Evolutionary conservation across 2,113 vertebrate species (phyloP).

Genomic region (Cheilinus undulatus): DNA sequence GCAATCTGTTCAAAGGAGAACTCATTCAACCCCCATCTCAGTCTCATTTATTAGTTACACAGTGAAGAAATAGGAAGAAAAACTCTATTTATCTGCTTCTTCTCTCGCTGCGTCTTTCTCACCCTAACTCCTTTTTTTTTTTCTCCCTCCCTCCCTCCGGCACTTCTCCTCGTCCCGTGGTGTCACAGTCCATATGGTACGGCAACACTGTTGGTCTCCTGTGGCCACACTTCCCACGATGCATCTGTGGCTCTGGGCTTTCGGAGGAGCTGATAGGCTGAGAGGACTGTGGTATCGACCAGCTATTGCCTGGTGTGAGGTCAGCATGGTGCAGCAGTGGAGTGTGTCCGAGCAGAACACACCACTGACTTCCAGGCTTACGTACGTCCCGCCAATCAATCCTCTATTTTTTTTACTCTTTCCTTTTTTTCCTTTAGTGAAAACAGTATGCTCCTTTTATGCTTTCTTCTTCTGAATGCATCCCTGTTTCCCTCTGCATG

Average conservation of each 20-base stretch:
- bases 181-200: constrained; percentile 85
- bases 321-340: constrained; percentile 67
- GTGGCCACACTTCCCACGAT: constrained; percentile 86
- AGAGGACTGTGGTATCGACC: constrained; percentile 76
- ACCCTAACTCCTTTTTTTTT: constrained; percentile 60
- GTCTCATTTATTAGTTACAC: constrained; percentile 15
- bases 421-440: constrained; percentile 22
- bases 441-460: constrained; percentile 20
- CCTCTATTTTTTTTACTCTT: constrained; percentile 52
- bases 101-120: constrained; percentile 57
- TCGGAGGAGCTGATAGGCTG: constrained; percentile 75
- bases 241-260: constrained; percentile 80
- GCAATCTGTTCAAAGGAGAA: constrained; percentile 32
- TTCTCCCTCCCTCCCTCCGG: constrained; percentile 62
- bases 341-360: constrained; percentile 74
- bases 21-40: constrained; percentile 14
- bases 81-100: constrained; percentile 42
- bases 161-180: constrained; percentile 71
- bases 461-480: constrained; percentile 13
- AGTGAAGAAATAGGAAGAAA: constrained; percentile 35
- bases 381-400: constrained; percentile 58
- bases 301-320: constrained; percentile 75
- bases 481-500: not conserved
- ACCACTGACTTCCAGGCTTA: constrained; percentile 66
- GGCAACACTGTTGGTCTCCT: constrained; percentile 83